Evolutionary conservation across 2,888 invertebrate species (phyloP).

Genomic region (Andrena trimmerana): DNA sequence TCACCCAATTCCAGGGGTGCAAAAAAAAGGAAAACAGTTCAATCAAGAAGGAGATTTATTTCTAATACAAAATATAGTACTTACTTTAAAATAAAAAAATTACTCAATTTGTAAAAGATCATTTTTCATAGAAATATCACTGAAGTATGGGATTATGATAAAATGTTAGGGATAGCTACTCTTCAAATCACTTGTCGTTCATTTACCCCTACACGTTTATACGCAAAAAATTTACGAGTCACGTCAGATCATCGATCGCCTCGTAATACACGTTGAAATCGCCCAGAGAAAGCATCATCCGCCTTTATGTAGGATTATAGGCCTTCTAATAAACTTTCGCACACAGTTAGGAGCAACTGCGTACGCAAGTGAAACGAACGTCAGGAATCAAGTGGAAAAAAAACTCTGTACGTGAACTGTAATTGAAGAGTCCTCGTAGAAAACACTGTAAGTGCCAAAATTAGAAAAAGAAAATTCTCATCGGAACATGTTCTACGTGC

Average conservation of each 20-base stretch:
- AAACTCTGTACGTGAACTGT: conserved; percentile 2
- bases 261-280: conserved; percentile 48
- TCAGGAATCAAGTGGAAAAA: conserved; percentile 15
- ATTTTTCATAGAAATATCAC: no score
- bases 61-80: no score
- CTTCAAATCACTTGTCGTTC: not conserved
- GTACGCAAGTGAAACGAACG: conserved; percentile 27
- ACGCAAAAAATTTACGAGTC: conserved; percentile 6
- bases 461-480: no score
- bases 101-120: no score
- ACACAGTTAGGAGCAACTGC: conserved; percentile 24
- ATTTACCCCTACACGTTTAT: not conserved
- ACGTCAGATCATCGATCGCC: conserved; percentile 31
- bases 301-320: conserved; percentile 73
- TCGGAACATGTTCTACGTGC: no score
- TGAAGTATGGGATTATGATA: no score
- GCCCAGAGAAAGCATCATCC: conserved; percentile 71
- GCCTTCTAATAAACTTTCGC: conserved; percentile 74
- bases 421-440: not conserved
- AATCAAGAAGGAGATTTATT: no score
- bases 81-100: no score
- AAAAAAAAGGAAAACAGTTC: no score
- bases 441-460: no score
- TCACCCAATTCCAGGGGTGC: no score
- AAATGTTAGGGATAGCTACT: not conserved